A percentile compares a stretch with the other conserved stretches of the same genome.
phyloP scores from a whole-genome alignment of 1,140 invertebrate genomes.

The Dendroctonus valens region DNA sequence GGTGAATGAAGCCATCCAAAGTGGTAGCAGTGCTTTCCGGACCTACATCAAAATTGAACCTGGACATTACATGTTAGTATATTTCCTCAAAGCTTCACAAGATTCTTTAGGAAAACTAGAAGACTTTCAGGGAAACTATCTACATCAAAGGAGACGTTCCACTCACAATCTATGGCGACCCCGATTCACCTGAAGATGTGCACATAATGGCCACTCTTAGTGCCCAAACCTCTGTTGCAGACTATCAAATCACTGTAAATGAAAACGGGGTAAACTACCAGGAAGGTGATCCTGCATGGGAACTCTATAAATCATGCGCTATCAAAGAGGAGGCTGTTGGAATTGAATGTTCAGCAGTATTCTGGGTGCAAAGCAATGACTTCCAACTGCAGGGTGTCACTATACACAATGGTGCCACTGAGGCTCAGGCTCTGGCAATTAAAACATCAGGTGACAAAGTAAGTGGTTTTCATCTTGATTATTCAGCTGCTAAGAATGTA shows the following conservation, averaged over 20 bases:
- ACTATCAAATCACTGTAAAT: slow-evolving; percentile 6
- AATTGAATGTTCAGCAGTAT: slow-evolving; percentile 11
- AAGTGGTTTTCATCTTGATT: neutral
- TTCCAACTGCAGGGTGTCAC: slow-evolving; percentile 1
- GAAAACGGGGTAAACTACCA: neutral
- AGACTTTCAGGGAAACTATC: slow-evolving; percentile 10
- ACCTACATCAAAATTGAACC: slow-evolving; percentile 11
- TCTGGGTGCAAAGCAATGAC: slow-evolving; percentile 2
- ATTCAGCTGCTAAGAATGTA: too few relatives aligned
- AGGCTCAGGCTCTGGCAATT: slow-evolving; percentile 11
- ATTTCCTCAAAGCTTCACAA: neutral
- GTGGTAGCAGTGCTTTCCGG: neutral
- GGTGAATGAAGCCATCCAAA: slow-evolving; percentile 4
- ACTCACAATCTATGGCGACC: slow-evolving; percentile 6
- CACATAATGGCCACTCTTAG: slow-evolving; percentile 13
- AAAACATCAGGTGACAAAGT: slow-evolving; percentile 12
- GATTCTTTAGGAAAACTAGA: neutral
- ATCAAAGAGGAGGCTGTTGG: neutral
- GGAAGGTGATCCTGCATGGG: slow-evolving; percentile 18
- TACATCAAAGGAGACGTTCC: slow-evolving; percentile 10
- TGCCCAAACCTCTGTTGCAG: neutral
- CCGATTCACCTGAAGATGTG: neutral
- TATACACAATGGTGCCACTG: slow-evolving; percentile 11
- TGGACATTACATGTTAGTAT: slow-evolving; percentile 14
- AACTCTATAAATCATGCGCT: slow-evolving; percentile 6